Evolutionary conservation across 2,797 vertebrate species (phyloP).

Genomic region (Myoxocephalus aenaeus): DNA sequence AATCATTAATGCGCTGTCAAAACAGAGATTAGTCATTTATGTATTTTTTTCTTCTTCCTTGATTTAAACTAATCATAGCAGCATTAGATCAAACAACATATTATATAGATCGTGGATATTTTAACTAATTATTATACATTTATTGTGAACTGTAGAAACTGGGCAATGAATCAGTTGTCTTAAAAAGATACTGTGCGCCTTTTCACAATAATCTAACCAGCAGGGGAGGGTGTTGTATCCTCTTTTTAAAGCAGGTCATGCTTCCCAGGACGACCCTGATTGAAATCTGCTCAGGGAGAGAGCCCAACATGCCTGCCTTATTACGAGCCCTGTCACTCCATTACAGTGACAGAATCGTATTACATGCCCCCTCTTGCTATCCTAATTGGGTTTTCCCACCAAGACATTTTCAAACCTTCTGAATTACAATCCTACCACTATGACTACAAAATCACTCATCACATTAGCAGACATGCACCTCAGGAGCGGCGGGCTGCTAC

Average conservation of each 20-base stretch:
- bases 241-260: conserved; percentile 7
- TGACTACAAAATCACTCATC: conserved; percentile 61
- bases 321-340: conserved; percentile 64
- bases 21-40: not conserved
- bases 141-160: not conserved
- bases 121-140: not conserved
- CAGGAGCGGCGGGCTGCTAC: conserved; percentile 28
- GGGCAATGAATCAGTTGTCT: not conserved
- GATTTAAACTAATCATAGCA: not conserved
- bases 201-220: conserved; percentile 9
- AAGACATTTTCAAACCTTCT: conserved; percentile 34
- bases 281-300: conserved; percentile 49
- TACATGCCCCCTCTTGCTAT: conserved; percentile 50
- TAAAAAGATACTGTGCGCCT: not conserved
- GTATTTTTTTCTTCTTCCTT: not conserved
- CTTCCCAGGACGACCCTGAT: conserved; percentile 43
- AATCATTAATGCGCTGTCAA: not conserved
- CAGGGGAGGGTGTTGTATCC: conserved; percentile 4
- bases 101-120: not conserved
- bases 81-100: not conserved
- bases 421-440: conserved; percentile 55
- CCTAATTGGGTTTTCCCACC: conserved; percentile 67
- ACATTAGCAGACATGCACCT: conserved; percentile 60
- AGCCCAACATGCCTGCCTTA: conserved; percentile 51
- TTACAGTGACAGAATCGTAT: conserved; percentile 68